Evolutionary conservation across 1,140 invertebrate genomes (phyloP).

Genomic region (Kradibia gibbosae): DNA sequence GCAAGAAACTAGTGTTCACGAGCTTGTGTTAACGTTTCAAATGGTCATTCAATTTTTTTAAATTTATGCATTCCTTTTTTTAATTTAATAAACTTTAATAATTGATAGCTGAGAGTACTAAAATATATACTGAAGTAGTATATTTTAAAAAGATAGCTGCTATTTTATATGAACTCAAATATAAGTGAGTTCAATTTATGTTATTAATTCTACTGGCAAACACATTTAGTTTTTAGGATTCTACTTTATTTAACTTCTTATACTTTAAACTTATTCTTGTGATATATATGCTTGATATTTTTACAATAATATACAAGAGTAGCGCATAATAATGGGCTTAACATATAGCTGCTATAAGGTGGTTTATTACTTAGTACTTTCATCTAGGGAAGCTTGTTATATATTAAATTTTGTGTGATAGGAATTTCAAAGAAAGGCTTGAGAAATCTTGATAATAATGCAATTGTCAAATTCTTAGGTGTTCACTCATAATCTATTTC

Average conservation of each 20-base stretch:
- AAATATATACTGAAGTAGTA: no score
- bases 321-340: neutral
- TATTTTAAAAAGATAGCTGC: no score
- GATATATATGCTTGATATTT: neutral
- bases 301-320: neutral
- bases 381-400: neutral
- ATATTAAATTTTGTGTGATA: neutral
- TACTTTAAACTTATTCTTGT: neutral
- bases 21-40: neutral
- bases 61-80: neutral
- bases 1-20: neutral
- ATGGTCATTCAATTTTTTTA: neutral
- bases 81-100: neutral
- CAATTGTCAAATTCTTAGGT: conserved; percentile 22
- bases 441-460: conserved; percentile 29
- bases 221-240: neutral
- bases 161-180: no score
- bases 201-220: no score
- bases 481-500: conserved; percentile 35
- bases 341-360: neutral
- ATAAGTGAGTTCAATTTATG: no score
- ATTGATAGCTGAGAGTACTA: neutral
- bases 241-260: neutral
- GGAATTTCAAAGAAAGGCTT: conserved; percentile 22
- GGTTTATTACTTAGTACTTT: conserved; percentile 32